Evolutionary conservation across 2,888 invertebrate genomes (phyloP).

Genomic region (Scrobipalpa costella): DNA sequence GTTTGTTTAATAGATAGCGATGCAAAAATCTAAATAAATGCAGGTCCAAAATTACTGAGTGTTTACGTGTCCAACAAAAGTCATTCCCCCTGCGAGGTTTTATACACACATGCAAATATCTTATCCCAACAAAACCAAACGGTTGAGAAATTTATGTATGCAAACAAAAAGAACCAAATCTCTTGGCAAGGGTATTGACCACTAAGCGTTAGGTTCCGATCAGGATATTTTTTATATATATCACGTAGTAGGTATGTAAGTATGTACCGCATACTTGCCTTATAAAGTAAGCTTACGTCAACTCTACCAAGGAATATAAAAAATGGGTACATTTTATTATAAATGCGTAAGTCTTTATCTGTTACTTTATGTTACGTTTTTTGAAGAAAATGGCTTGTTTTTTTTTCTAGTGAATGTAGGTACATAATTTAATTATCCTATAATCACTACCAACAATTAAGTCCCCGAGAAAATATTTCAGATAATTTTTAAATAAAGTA

Average conservation of each 20-base stretch:
- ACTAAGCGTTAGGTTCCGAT: conserved; percentile 5
- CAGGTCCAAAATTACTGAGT: background rate
- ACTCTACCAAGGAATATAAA: background rate
- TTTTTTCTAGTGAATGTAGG: too few species aligned
- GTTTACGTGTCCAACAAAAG: background rate
- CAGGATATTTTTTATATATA: background rate
- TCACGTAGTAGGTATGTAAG: background rate
- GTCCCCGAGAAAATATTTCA: too few species aligned
- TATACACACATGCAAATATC: conserved; percentile 19
- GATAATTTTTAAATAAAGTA: too few species aligned
- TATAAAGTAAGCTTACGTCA: conserved; percentile 6
- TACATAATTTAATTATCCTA: too few species aligned
- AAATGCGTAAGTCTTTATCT: too few species aligned
- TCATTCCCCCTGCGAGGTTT: conserved; percentile 5
- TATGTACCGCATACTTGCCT: background rate
- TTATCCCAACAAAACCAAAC: conserved; percentile 23
- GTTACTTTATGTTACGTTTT: too few species aligned
- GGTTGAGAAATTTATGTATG: conserved; percentile 3
- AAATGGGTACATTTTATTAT: too few species aligned
- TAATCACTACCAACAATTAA: too few species aligned
- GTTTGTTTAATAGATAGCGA: background rate
- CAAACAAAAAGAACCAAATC: conserved; percentile 22
- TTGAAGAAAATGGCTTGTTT: too few species aligned
- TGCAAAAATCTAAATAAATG: background rate
- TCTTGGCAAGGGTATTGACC: conserved; percentile 28